These are phyloP conservation scores for Pachyuromys duprasi DNA, from an alignment of 2,797 vertebrate genomes.

Conservation along the genomic window DNA sequence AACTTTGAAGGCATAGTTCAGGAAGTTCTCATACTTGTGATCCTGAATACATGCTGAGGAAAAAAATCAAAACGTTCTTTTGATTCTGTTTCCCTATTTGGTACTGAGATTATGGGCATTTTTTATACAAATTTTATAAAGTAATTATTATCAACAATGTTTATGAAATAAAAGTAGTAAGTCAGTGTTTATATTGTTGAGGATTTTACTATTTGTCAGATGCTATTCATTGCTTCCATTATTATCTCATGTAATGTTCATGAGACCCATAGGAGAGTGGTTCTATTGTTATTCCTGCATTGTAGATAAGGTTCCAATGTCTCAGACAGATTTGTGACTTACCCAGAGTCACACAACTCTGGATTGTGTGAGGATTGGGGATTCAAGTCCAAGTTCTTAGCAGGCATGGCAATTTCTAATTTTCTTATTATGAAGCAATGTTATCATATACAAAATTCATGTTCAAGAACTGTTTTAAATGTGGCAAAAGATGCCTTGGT, in stretches of 20 bases:
- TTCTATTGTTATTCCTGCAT: neutral
- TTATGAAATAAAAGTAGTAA: neutral
- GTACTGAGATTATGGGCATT: neutral
- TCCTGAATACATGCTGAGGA: neutral
- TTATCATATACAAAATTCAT: neutral
- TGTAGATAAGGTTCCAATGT: neutral
- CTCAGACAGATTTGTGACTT: conserved; percentile 7
- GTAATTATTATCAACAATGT: neutral
- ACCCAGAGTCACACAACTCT: neutral
- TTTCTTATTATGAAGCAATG: neutral
- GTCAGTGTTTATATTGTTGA: neutral
- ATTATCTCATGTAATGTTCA: neutral
- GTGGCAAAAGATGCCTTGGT: neutral
- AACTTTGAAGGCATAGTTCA: neutral
- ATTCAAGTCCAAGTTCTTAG: neutral
- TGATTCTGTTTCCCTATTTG: neutral
- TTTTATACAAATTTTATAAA: neutral
- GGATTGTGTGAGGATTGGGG: neutral
- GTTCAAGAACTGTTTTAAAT: neutral
- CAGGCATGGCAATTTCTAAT: neutral
- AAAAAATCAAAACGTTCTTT: neutral
- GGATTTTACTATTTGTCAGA: neutral
- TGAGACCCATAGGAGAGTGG: neutral
- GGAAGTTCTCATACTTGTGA: neutral
- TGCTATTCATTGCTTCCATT: no score